phyloP scores from a whole-genome alignment of 2,113 vertebrate species.

The Gorsachius goisagi region DNA sequence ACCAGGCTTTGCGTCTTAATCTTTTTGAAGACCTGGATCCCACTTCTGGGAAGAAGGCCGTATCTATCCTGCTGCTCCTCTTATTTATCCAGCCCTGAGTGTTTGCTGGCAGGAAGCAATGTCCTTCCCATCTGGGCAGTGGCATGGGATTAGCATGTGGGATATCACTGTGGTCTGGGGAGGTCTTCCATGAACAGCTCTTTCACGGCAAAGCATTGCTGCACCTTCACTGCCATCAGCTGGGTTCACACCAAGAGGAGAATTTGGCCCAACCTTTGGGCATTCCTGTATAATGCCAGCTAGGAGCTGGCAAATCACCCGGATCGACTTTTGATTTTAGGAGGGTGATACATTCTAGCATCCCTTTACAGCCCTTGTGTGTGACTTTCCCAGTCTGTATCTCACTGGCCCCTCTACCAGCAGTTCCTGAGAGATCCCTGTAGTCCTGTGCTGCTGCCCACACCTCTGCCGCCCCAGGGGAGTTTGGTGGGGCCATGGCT shows the following conservation, averaged over 20 bases:
- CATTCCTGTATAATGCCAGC: background rate
- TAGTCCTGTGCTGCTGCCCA: background rate
- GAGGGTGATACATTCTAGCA: background rate
- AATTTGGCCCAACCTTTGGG: background rate
- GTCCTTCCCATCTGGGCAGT: background rate
- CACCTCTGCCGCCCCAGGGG: background rate
- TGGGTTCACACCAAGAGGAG: background rate
- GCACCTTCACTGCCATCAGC: background rate
- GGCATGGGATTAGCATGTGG: accelerated
- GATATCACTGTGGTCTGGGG: background rate
- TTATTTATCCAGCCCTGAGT: background rate
- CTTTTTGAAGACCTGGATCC: background rate
- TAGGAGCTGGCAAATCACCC: background rate
- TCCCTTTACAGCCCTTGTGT: background rate
- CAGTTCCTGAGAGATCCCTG: background rate
- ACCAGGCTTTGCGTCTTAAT: background rate
- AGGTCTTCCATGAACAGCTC: background rate
- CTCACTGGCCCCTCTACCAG: background rate
- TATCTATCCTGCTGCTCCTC: background rate
- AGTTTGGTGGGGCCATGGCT: background rate
- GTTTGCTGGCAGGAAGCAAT: background rate
- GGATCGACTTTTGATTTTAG: background rate
- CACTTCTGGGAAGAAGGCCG: background rate
- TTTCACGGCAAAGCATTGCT: background rate
- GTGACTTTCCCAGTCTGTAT: background rate